Percentiles rank a stretch among this genome's conserved stretches.
Evolutionary conservation across 2,113 vertebrate genomes (phyloP).

Genomic region (Anolis sagrei): DNA sequence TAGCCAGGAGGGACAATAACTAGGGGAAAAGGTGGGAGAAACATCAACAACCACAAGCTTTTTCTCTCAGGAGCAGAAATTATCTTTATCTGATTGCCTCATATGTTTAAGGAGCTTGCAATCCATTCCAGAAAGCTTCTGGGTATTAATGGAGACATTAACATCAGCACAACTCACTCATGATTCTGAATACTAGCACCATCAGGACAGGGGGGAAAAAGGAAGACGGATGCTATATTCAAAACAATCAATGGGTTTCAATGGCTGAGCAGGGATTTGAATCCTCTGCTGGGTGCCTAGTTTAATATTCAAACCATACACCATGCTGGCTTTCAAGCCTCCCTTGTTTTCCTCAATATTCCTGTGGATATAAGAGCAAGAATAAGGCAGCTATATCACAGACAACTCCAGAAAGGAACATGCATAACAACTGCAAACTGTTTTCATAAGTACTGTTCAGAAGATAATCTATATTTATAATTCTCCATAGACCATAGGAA

Average conservation of each 20-base stretch:
- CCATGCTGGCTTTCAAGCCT: too few species aligned
- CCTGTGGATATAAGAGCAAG: neutral
- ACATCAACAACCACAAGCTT: neutral
- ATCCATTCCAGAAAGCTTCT: neutral
- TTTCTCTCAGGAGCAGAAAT: neutral
- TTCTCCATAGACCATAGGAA: neutral
- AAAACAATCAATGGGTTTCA: too few species aligned
- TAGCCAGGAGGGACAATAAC: conserved; percentile 18
- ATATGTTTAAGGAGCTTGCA: neutral
- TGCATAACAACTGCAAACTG: neutral
- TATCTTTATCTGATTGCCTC: neutral
- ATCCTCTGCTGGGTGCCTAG: too few species aligned
- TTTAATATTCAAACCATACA: too few species aligned
- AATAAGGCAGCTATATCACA: neutral
- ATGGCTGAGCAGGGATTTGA: too few species aligned
- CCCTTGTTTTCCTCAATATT: too few species aligned
- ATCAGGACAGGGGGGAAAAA: neutral
- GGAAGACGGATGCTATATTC: neutral
- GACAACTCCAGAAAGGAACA: neutral
- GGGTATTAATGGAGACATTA: neutral
- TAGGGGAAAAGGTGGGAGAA: neutral
- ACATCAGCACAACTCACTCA: neutral
- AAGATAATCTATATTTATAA: neutral
- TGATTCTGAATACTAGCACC: neutral
- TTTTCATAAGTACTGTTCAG: too few species aligned